Evolutionary conservation across 2,888 invertebrate genomes (phyloP), one percentile per base, ranked within the genome.

Genomic region (Cyaniris semiargus): DNA sequence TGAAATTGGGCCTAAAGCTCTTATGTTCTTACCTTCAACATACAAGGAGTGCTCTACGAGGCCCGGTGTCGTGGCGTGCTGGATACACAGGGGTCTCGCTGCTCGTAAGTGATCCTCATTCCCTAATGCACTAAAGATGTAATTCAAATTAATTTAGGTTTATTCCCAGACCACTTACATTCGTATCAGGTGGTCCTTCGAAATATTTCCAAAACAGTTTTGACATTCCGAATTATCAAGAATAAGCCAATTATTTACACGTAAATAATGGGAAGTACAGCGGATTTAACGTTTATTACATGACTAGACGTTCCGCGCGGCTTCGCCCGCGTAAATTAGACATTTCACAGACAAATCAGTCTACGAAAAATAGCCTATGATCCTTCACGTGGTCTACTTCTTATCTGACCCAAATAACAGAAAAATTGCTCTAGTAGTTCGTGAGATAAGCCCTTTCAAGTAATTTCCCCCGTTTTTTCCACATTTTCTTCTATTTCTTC

Each of bases 1-100:
- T 34, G 7, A 34, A 34, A 7, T 34, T 34, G 34, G 8, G 6
- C 7, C 34, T 34, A 44, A 38, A 13, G 44, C 10, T 44, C 44
- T 44, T 44, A 10, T 44, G 10, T 44, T 10, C 44, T 10, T 85
- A 90, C 93, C 93, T 7, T 86, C 86, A 38, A 94, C 84, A 77
- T 87, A 89, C 66, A 94, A 79, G 0, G 92, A 91, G 81, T 94
- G 92, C 79, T 92, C 92, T 10, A 82, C 84, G 38, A 81, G 83
- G 1, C 87, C 86, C 70, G 86, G 88, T 1, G 88, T 90, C 0
- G 92, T 89, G 0, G 93, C 93, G 44, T 91, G 84, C 72, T 90
- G 87, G 44, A 94, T 92, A 80, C 93, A 93, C 1, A 90, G 83
- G 0, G 93, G 93, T 1, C 93, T 83, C 2, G 89, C 91, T 4